Base-by-base conservation (phyloP, 2,888 invertebrate genomes). In the Drosophila affinis region DNA sequence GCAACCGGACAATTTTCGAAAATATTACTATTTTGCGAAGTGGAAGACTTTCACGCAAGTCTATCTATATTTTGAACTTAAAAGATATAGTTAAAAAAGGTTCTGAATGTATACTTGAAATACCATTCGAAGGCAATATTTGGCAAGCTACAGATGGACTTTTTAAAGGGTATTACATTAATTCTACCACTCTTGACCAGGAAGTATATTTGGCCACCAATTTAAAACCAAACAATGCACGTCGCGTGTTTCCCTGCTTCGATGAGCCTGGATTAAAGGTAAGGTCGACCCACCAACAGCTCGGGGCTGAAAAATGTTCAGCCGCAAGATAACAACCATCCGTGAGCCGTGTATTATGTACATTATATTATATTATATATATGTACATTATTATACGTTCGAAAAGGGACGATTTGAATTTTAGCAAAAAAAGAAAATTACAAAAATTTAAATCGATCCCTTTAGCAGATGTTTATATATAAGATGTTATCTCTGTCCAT, bases 181-280 rank as follows among this genome's bases (percentile, higher is more conserved):
- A 92, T n/a, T 93, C 92, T 61, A 90, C 91, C 0, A 91, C 88
- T 0, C 91, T 91, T 4, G 89, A 90, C 29, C 91, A 90, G 44
- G 80, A 77, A 78, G 93, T 93, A 81, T 95, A 95, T 82, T 93
- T 95, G 18, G 95, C 94, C 0, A 95, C 96, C 0, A 94, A 95
- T 82, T 92, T 96, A 72, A 93, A 95, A 46, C 95, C 96, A 0
- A 95, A 95, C 89, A 94, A 96, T 86, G 96, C 96, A 0, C 93
- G 96, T n/a, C 93, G 94, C 21, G 93, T 96, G 78, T 97, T 97
- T 89, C 97, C 97, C 0, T 97, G 97, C 84, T 96, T 96, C 90
- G 96, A 97, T 88, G 96, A 96, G 84, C 96, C 96, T 0, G 94
- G 93, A 0, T 95, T 94, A 87, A 97, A 96, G 92, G 95, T 95